Evolutionary conservation across 2,113 vertebrate genomes (phyloP).

Genomic region (Actenoides hombroni): DNA sequence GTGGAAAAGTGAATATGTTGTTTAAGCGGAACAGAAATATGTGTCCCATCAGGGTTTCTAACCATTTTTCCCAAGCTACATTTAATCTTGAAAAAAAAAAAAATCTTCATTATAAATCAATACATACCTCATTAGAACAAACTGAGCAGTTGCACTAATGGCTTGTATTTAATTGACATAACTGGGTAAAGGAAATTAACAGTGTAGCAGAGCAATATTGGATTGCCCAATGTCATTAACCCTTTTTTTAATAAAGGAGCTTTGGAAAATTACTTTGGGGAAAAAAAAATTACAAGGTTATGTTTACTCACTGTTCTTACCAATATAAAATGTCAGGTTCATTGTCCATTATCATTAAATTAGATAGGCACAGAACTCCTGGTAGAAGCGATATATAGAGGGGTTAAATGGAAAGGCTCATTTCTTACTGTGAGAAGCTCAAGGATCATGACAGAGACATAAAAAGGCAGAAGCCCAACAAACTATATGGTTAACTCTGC

Average conservation of each 20-base stretch:
- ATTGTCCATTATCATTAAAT: background rate
- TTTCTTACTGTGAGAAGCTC: background rate
- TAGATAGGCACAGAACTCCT: background rate
- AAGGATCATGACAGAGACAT: background rate
- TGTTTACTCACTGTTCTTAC: background rate
- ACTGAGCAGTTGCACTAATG: background rate
- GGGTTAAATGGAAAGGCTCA: background rate
- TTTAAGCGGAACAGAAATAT: background rate
- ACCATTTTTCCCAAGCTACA: background rate
- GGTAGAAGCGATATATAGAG: background rate
- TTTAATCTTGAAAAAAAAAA: constrained; percentile 29
- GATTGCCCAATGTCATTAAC: constrained; percentile 45
- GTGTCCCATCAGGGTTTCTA: background rate
- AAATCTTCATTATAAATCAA: constrained; percentile 29
- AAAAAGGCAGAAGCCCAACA: background rate
- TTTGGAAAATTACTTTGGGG: constrained; percentile 23
- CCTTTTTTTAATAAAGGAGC: background rate
- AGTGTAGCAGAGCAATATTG: background rate
- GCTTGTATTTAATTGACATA: constrained; percentile 36
- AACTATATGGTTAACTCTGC: background rate
- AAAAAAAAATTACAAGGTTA: background rate
- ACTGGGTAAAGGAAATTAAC: constrained; percentile 31
- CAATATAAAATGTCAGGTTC: background rate
- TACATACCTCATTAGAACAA: constrained; percentile 21
- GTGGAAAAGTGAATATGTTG: background rate